Evolutionary conservation across 2,797 vertebrate species (phyloP).

Genomic region (Decapterus maruadsi): DNA sequence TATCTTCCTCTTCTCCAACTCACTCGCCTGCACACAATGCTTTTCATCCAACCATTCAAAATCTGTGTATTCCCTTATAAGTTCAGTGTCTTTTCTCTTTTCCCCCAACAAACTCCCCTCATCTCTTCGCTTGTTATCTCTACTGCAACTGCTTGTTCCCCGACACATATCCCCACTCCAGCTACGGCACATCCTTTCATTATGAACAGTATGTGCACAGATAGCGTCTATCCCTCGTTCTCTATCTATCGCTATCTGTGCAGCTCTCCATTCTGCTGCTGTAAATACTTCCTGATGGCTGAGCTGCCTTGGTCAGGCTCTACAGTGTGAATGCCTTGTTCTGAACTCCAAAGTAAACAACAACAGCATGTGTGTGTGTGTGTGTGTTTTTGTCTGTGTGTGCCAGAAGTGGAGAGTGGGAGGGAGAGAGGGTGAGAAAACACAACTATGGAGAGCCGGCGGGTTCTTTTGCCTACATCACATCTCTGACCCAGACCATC

Average conservation of each 20-base stretch:
- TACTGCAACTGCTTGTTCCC: not conserved
- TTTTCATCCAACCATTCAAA: not conserved
- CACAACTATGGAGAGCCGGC: conserved; percentile 26
- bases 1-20: no score
- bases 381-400: conserved; percentile 16
- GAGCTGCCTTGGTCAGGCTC: conserved; percentile 28
- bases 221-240: not conserved
- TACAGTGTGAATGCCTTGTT: conserved; percentile 57
- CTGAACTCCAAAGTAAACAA: conserved; percentile 55
- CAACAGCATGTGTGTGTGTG: conserved; percentile 2
- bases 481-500: conserved; percentile 35
- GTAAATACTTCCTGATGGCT: conserved; percentile 39
- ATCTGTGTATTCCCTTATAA: not conserved
- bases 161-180: not conserved
- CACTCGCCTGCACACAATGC: no score
- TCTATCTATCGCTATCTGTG: not conserved
- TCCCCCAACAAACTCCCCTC: not conserved
- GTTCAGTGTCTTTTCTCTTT: not conserved
- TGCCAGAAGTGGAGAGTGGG: not conserved
- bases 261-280: conserved; percentile 6
- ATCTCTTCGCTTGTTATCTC: not conserved
- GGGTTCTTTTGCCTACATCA: conserved; percentile 41
- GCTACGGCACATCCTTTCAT: not conserved
- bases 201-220: not conserved
- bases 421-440: conserved; percentile 40